A percentile compares a stretch with the other conserved stretches of the same genome.
phyloP scores from a whole-genome alignment of 2,888 invertebrate genomes.

The Watsonalla cultraria region DNA sequence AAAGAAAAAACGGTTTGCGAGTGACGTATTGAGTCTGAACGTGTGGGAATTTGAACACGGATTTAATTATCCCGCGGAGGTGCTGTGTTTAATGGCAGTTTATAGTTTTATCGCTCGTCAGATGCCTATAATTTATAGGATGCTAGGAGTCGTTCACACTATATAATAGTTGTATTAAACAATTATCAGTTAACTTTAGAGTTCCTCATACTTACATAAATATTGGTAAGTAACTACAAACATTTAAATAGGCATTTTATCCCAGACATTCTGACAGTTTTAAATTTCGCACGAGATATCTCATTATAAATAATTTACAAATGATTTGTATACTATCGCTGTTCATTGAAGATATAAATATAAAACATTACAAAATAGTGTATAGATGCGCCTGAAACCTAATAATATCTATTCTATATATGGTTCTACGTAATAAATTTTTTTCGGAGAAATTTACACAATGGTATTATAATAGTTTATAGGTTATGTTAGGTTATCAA shows the following conservation, averaged over 20 bases:
- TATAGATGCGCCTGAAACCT: too few relatives aligned
- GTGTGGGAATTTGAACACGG: conserved; percentile 17
- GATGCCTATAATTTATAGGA: neutral
- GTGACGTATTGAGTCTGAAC: conserved; percentile 1
- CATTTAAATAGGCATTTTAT: neutral
- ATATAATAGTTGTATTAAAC: neutral
- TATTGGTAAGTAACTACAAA: too few relatives aligned
- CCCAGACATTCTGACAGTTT: neutral
- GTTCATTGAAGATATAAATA: too few relatives aligned
- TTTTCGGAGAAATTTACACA: neutral
- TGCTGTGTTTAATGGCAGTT: neutral
- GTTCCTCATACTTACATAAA: neutral
- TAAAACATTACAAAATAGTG: too few relatives aligned
- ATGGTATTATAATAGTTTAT: neutral
- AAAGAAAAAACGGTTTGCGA: neutral
- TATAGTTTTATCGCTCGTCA: neutral
- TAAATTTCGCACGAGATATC: neutral
- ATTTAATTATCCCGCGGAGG: conserved; percentile 6
- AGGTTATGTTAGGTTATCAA: neutral
- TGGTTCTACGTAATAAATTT: too few relatives aligned
- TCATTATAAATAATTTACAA: too few relatives aligned
- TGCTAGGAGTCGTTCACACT: neutral
- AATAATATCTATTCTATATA: too few relatives aligned
- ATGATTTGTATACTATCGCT: too few relatives aligned
- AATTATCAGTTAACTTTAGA: neutral